Percentiles rank a stretch among this genome's conserved stretches.
phyloP scores from a whole-genome alignment of 2,888 invertebrate species.

The Petrophora chlorosata region DNA sequence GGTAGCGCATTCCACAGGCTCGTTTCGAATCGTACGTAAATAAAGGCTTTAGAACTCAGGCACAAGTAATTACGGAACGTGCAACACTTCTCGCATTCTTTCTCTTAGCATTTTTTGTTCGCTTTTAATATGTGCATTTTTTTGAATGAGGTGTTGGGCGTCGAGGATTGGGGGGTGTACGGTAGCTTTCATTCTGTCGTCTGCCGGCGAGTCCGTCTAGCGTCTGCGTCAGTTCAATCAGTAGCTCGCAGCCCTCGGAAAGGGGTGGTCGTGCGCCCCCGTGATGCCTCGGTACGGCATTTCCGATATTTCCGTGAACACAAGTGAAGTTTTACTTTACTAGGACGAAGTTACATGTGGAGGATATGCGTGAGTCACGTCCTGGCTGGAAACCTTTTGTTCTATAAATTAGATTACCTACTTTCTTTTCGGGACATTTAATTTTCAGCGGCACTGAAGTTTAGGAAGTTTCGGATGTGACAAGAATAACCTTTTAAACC shows the following conservation, averaged over 20 bases:
- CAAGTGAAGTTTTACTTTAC: conserved; percentile 62
- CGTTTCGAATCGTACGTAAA: conserved; percentile 50
- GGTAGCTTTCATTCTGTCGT: conserved; percentile 63
- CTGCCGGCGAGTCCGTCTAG: conserved; percentile 49
- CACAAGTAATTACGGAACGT: conserved; percentile 55
- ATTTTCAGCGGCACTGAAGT: conserved; percentile 16
- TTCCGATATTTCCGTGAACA: conserved; percentile 48
- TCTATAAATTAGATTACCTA: conserved; percentile 14
- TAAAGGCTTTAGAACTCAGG: conserved; percentile 48
- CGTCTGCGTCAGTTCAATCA: conserved; percentile 54
- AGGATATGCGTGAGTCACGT: conserved; percentile 50
- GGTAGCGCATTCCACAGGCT: conserved; percentile 53
- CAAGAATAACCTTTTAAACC: conserved; percentile 29
- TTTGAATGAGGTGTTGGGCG: conserved; percentile 59
- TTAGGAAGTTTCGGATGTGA: conserved; percentile 27
- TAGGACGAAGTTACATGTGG: conserved; percentile 37
- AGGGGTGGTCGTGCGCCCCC: conserved; percentile 65
- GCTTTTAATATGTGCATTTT: conserved; percentile 72
- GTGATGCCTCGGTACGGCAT: conserved; percentile 53
- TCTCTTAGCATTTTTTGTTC: conserved; percentile 59
- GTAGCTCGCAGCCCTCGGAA: conserved; percentile 63
- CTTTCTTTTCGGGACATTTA: conserved; percentile 1
- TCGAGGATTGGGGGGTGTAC: conserved; percentile 58
- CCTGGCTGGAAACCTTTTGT: conserved; percentile 48
- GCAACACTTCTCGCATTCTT: conserved; percentile 65